Conservation (phyloP, 2,888 invertebrate species). For the Ormyrus rosae region DNA sequence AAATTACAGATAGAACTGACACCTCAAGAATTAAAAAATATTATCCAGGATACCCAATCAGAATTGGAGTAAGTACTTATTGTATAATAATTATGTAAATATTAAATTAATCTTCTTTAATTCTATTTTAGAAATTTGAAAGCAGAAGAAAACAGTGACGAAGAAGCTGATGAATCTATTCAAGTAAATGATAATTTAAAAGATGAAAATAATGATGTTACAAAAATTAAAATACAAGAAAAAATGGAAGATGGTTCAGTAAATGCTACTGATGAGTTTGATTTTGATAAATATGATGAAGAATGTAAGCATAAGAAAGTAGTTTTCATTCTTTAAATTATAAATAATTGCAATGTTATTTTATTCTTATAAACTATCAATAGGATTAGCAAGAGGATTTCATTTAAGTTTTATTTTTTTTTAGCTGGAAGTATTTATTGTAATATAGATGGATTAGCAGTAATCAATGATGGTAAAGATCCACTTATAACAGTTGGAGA, state of each 20-base stretch:
- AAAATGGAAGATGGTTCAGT: slow-evolving; percentile 53
- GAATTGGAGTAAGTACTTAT: slow-evolving; percentile 79
- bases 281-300: slow-evolving; percentile 86
- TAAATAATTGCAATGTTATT: not conserved
- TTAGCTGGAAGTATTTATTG: slow-evolving; percentile 67
- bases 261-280: slow-evolving; percentile 80
- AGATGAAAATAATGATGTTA: slow-evolving; percentile 59
- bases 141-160: slow-evolving; percentile 70
- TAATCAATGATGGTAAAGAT: slow-evolving; percentile 67
- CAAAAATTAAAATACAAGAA: slow-evolving; percentile 53
- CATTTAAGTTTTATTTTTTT: slow-evolving; percentile 39
- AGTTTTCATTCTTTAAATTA: not conserved
- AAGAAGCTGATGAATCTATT: slow-evolving; percentile 20
- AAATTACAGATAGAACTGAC: slow-evolving; percentile 83
- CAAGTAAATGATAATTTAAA: slow-evolving; percentile 61
- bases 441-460: slow-evolving; percentile 68
- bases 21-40: slow-evolving; percentile 84
- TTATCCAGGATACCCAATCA: slow-evolving; percentile 85
- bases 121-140: slow-evolving; percentile 70
- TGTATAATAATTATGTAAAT: not conserved
- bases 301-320: slow-evolving; percentile 77
- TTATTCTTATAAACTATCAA: not conserved
- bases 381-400: not conserved
- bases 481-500: slow-evolving; percentile 66
- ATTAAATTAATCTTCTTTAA: not conserved